Evolutionary conservation across 2,888 invertebrate species (phyloP).

Genomic region (Agonopterix subpropinquella): DNA sequence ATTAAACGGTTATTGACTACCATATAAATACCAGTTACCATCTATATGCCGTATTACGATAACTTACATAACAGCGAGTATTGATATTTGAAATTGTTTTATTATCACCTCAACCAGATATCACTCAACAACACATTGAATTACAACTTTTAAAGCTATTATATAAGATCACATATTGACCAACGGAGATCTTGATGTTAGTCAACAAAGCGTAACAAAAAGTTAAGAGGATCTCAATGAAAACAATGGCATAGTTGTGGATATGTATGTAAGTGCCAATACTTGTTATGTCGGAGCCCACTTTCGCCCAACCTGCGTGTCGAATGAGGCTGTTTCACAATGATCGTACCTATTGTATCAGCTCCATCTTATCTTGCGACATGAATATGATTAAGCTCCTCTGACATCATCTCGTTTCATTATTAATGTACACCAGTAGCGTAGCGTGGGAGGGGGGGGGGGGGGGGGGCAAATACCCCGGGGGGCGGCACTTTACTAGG

Average conservation of each 20-base stretch:
- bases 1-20: too few relatives aligned
- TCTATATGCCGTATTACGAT: too few relatives aligned
- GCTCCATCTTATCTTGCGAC: conserved; percentile 66
- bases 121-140: too few relatives aligned
- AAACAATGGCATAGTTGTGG: conserved; percentile 49
- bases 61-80: too few relatives aligned
- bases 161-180: conserved; percentile 15
- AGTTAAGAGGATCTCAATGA: conserved; percentile 45
- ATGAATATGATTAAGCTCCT: conserved; percentile 70
- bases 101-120: too few relatives aligned
- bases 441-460: too few relatives aligned
- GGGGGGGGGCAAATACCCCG: too few relatives aligned
- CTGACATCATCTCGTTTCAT: conserved; percentile 51
- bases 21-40: too few relatives aligned
- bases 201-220: conserved; percentile 39
- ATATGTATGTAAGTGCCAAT: conserved; percentile 49
- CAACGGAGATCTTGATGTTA: conserved; percentile 19
- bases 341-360: conserved; percentile 63
- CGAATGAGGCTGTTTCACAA: conserved; percentile 63
- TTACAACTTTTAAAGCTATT: conserved; percentile 3
- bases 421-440: conserved; percentile 10
- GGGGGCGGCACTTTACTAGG: too few relatives aligned
- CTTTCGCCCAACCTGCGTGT: conserved; percentile 70
- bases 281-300: conserved; percentile 47
- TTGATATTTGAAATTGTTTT: too few relatives aligned